phyloP scores from a whole-genome alignment of 2,797 vertebrate species.

The Melanotaenia maccullochi region DNA sequence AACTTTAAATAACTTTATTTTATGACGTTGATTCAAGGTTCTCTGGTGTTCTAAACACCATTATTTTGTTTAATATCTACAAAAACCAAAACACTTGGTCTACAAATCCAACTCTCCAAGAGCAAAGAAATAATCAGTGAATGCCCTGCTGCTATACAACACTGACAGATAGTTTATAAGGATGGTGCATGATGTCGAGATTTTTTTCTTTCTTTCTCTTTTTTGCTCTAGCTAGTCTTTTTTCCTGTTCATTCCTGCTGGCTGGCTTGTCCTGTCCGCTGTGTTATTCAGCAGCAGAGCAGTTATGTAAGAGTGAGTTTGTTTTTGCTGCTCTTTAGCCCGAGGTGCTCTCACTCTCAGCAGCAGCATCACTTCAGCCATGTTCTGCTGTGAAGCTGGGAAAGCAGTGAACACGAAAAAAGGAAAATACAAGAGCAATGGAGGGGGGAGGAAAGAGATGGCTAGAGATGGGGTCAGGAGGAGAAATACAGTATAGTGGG shows the following conservation, averaged over 20 bases:
- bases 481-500: neutral
- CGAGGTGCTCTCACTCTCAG: conserved; percentile 59
- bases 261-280: conserved; percentile 24
- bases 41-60: too few relatives aligned
- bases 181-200: neutral
- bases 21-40: too few relatives aligned
- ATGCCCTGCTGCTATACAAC: neutral
- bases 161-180: neutral
- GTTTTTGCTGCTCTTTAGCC: conserved; percentile 75
- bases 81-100: too few relatives aligned
- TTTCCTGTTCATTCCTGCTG: conserved; percentile 34
- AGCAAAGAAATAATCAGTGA: neutral
- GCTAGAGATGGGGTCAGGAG: conserved; percentile 29
- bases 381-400: conserved; percentile 46
- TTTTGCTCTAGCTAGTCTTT: conserved; percentile 5
- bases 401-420: conserved; percentile 64
- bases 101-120: too few relatives aligned
- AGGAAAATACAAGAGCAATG: conserved; percentile 32
- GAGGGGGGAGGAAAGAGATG: conserved; percentile 32
- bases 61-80: too few relatives aligned
- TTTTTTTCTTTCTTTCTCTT: neutral
- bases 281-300: conserved; percentile 55
- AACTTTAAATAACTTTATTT: too few relatives aligned
- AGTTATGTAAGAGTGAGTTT: conserved; percentile 77
- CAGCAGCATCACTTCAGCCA: conserved; percentile 48